These are phyloP conservation scores for Leptocoma aspasia DNA, from an alignment of 2,113 vertebrate species.

Conservation along the genomic window DNA sequence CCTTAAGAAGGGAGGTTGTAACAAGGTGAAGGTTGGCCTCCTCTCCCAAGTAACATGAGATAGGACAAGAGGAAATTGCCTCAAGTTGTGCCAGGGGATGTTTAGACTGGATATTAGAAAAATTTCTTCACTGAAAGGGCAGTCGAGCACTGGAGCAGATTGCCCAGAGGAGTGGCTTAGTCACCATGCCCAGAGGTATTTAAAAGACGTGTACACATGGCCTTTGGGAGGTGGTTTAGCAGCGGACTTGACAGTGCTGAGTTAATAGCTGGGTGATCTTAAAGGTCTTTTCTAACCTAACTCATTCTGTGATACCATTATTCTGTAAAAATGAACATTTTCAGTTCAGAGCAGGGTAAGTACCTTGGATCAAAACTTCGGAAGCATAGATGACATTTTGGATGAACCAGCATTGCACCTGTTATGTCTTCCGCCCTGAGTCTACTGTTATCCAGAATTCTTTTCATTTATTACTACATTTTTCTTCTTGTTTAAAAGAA, in stretches of 20 bases:
- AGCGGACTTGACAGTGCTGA: accelerated
- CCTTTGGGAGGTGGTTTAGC: neutral
- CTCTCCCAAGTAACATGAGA: neutral
- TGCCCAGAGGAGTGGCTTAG: neutral
- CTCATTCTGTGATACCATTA: neutral
- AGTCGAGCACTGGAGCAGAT: neutral
- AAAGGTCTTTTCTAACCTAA: neutral
- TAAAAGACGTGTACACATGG: accelerated
- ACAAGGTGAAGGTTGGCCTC: neutral
- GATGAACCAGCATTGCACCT: neutral
- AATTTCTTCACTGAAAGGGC: neutral
- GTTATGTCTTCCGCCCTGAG: neutral
- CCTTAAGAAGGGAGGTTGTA: neutral
- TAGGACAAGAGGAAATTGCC: neutral
- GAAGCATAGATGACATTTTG: neutral
- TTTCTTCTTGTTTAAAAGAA: neutral
- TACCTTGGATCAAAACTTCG: accelerated
- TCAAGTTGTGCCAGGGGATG: neutral
- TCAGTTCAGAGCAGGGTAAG: neutral
- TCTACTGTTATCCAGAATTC: neutral
- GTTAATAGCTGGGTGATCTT: neutral
- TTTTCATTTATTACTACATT: neutral
- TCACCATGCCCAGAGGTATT: neutral
- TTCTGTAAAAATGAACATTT: neutral
- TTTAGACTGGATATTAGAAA: neutral